A percentile compares a stretch with the other conserved stretches of the same genome.
Conservation (phyloP, 2,113 vertebrate genomes). For the Ceyx melanurus region DNA sequence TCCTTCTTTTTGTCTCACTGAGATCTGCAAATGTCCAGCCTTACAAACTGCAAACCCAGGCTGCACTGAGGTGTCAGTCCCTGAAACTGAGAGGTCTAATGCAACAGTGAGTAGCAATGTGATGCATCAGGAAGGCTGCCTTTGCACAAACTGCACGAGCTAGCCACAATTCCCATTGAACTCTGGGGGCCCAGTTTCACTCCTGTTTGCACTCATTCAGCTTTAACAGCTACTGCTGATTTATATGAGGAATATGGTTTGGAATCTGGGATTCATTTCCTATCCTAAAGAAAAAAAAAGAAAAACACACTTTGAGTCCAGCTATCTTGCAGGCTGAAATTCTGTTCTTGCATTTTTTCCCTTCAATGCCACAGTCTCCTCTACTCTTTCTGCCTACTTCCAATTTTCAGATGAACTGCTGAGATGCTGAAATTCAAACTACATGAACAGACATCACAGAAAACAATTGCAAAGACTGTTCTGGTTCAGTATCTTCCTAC, state of each 20-base stretch:
- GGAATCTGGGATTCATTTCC: constrained; percentile 10
- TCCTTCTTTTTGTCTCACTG: not conserved
- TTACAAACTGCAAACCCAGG: not conserved
- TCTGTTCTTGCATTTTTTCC: not conserved
- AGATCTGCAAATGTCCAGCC: not conserved
- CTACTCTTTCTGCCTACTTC: not conserved
- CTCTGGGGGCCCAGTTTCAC: not conserved
- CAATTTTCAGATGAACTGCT: constrained; percentile 16
- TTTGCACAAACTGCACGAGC: not conserved
- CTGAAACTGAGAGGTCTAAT: not conserved
- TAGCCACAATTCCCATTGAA: not conserved
- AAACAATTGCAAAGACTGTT: not conserved
- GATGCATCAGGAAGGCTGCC: not conserved
- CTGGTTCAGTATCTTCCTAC: not conserved
- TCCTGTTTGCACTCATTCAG: not conserved
- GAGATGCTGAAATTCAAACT: constrained; percentile 40
- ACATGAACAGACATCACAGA: not conserved
- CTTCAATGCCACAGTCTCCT: not conserved
- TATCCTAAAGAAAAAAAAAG: not conserved
- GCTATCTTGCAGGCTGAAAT: not conserved
- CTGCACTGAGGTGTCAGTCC: not conserved
- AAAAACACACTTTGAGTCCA: not conserved
- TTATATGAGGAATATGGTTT: not conserved
- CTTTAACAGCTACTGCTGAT: not conserved
- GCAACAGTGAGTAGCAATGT: not conserved